A percentile compares a stretch with the other conserved stretches of the same genome.
Evolutionary conservation across 2,888 invertebrate genomes (phyloP).

Genomic region (Ichneumon xanthorius): DNA sequence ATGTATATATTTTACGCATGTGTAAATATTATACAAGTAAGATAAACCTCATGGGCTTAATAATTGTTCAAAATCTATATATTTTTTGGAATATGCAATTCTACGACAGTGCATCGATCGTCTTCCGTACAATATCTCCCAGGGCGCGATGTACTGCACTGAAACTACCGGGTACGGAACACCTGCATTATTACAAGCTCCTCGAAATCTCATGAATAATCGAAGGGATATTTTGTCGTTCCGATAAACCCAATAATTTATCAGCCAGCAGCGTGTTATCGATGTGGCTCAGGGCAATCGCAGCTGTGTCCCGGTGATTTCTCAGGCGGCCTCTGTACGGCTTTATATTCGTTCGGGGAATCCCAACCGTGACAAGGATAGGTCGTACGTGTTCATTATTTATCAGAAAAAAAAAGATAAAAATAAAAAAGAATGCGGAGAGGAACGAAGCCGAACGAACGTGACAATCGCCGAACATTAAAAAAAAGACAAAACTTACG

Average conservation of each 20-base stretch:
- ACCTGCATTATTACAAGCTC: conserved; percentile 42
- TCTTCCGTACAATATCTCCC: neutral
- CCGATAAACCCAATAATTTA: conserved; percentile 55
- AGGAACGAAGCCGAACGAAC: conserved; percentile 3
- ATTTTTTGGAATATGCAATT: neutral
- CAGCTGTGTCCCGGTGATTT: conserved; percentile 64
- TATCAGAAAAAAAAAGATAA: conserved; percentile 18
- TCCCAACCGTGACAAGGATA: neutral
- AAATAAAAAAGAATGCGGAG: neutral
- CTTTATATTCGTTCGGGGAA: conserved; percentile 40
- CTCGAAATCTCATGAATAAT: conserved; percentile 62
- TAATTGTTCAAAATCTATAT: neutral
- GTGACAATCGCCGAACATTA: conserved; percentile 7
- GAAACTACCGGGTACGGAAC: neutral
- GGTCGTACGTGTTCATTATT: conserved; percentile 37
- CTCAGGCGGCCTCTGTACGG: conserved; percentile 45
- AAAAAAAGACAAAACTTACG: neutral
- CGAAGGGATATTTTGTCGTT: conserved; percentile 46
- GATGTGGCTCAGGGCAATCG: conserved; percentile 55
- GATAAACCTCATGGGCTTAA: too few species aligned
- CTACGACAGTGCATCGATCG: neutral
- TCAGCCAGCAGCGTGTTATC: conserved; percentile 46
- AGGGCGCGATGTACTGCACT: neutral
- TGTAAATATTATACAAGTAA: neutral
- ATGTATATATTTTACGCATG: neutral